Base-by-base conservation (phyloP, 1,140 invertebrate genomes). In the Apis florea region DNA sequence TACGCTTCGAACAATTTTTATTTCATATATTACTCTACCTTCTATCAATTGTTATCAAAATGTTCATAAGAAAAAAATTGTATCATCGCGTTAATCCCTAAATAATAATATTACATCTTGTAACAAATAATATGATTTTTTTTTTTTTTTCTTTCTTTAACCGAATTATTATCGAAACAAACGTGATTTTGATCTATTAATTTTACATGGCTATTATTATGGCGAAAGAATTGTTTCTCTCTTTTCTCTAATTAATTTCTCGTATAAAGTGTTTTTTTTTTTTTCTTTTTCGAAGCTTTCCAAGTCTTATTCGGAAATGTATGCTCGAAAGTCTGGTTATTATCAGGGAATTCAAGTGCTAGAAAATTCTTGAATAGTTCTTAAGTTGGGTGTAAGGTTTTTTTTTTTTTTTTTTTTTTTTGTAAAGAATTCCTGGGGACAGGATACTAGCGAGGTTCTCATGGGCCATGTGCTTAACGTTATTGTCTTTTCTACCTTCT, bases 401-500 rank as follows among this genome's bases (percentile, higher is more conserved):
- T 51, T 67, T 31, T 63, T 26, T 49, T 68, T 68, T 56, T 74
- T 51, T 74, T 64, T 31, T 80, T 49, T 67, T 64, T 51, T 49
- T 24, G 64, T 17, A 67, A 79, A 53, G 67, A 67, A 73, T 49
- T 58, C 79, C 19, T 5, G 19, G 61, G 66, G 26, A 56, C 64
- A 53, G 66, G 17, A 63, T 19, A 49, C 47, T 6, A 69, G 17
- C 53, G 24, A 31, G 17, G n/a, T 54, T 82, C 64, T 68, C 64
- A 77, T 54, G 73, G 71, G 73, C 79, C 79, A 82, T 77, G 49
- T 82, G 79, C 54, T 74, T 17, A n/a, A 1, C 19, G 12, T 61
- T 47, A 77, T 77, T 82, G 79, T 76, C 79, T 61, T 47, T 54
- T 40, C 24, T 53, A 47, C 21, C 54, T 68, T 81, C 54, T 47